Evolutionary conservation across 2,113 vertebrate species (phyloP).

Genomic region (Brachyistius frenatus): DNA sequence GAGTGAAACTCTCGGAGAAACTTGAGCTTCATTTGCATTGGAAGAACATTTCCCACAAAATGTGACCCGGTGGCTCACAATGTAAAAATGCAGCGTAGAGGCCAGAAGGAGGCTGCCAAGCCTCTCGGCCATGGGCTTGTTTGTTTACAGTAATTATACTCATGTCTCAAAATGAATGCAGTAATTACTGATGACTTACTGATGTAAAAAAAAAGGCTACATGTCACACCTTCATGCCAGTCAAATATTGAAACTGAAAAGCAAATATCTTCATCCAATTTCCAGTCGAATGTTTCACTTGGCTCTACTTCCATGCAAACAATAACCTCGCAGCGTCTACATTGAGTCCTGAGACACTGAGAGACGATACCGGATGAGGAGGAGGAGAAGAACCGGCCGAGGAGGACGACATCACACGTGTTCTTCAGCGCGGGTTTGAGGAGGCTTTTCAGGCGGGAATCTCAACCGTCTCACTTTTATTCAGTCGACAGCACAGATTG

Average conservation of each 20-base stretch:
- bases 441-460: too few relatives aligned
- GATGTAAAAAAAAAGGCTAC: slow-evolving; percentile 20
- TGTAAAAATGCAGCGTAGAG: slow-evolving; percentile 60
- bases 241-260: not conserved
- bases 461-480: too few relatives aligned
- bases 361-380: not conserved
- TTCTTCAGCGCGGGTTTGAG: too few relatives aligned
- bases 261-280: not conserved
- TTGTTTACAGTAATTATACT: slow-evolving; percentile 56
- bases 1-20: slow-evolving; percentile 55
- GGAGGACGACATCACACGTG: too few relatives aligned
- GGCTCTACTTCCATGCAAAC: slow-evolving; percentile 54
- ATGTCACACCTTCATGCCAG: slow-evolving; percentile 14
- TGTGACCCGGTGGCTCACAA: slow-evolving; percentile 47
- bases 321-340: slow-evolving; percentile 34
- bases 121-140: slow-evolving; percentile 26
- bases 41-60: slow-evolving; percentile 46
- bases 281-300: slow-evolving; percentile 4
- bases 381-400: not conserved
- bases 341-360: slow-evolving; percentile 11
- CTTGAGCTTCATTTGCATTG: slow-evolving; percentile 56
- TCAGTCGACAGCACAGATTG: too few relatives aligned
- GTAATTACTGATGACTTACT: slow-evolving; percentile 37
- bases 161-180: slow-evolving; percentile 18
- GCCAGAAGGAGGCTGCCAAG: slow-evolving; percentile 53